phyloP scores from a whole-genome alignment of 2,888 invertebrate genomes.

The Phalera bucephala region DNA sequence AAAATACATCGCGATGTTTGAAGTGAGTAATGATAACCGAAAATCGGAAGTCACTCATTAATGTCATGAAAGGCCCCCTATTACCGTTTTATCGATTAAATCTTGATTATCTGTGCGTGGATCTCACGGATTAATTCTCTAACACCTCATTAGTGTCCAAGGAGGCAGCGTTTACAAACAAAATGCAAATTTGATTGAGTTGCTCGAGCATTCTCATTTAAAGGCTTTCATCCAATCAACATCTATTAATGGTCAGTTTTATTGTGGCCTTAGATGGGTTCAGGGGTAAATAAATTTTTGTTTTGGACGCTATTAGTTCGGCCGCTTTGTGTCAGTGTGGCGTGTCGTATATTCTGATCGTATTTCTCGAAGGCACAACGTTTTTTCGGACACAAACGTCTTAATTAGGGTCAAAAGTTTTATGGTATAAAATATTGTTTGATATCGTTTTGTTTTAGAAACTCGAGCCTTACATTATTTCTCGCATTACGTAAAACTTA shows the following conservation, averaged over 20 bases:
- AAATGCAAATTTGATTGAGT: conserved; percentile 73
- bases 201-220: conserved; percentile 63
- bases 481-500: conserved; percentile 29
- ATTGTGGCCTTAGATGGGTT: conserved; percentile 46
- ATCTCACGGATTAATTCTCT: conserved; percentile 73
- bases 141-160: conserved; percentile 76
- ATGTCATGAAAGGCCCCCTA: conserved; percentile 46
- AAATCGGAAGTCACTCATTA: conserved; percentile 66
- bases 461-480: too few species aligned
- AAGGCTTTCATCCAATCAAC: conserved; percentile 60
- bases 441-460: conserved; percentile 37
- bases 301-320: conserved; percentile 52
- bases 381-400: conserved; percentile 58
- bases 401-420: conserved; percentile 70
- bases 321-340: conserved; percentile 54
- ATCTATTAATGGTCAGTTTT: conserved; percentile 56
- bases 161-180: conserved; percentile 60
- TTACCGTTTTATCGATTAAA: conserved; percentile 57
- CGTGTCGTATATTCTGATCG: conserved; percentile 59
- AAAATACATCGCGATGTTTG: conserved; percentile 34
- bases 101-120: conserved; percentile 59
- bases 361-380: conserved; percentile 50
- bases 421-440: conserved; percentile 54
- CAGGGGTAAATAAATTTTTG: conserved; percentile 61
- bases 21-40: conserved; percentile 36